Base-by-base conservation (phyloP, 2,888 invertebrate species). In the Agrochola macilenta region DNA sequence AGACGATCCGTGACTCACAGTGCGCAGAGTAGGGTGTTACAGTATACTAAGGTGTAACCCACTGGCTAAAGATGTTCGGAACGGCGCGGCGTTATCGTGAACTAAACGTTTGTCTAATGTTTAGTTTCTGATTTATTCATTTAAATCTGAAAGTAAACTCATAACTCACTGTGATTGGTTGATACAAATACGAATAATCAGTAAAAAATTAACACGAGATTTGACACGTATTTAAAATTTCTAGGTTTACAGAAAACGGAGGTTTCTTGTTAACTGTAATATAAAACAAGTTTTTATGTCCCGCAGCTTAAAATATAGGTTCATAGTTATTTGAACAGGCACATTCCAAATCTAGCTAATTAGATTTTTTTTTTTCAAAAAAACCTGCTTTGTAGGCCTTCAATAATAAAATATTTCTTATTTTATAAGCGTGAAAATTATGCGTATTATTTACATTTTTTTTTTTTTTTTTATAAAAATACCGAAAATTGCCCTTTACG, bases 1-100 rank as follows among this genome's bases (percentile, higher is more conserved):
- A 83, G 83, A 71, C 43, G n/a, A 54, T 5, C 30, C 23, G 43
- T 86, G 87, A 83, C 9, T 83, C 87, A 83, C 46, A 1, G 58
- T 23, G 14, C 57, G 54, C 35, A 60, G 58, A 39, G 43, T 17
- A 77, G 0, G 5, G 7, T 23, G 1, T 11, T 26, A 17, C 64
- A 52, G 64, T 64, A 30, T 14, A 57, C 23, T 63, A 60, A 58
- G 30, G 30, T 30, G 58, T 26, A 14, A 26, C 58, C 58, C 26
- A 14, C 17, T 17, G 60, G 58, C 26, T 58, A 26, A 2, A 26
- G 8, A 17, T 30, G 60, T 30, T 58, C 30, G 26, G 17, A 58
- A 17, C 26, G 26, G 58, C 5, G 26, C 2, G 5, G n/a, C n/a
- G n/a, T n/a, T n/a, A 58, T 58, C 58, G 5, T 26, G 58, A 58